Conservation (phyloP, 2,797 vertebrate species). For the Coluber constrictor region DNA sequence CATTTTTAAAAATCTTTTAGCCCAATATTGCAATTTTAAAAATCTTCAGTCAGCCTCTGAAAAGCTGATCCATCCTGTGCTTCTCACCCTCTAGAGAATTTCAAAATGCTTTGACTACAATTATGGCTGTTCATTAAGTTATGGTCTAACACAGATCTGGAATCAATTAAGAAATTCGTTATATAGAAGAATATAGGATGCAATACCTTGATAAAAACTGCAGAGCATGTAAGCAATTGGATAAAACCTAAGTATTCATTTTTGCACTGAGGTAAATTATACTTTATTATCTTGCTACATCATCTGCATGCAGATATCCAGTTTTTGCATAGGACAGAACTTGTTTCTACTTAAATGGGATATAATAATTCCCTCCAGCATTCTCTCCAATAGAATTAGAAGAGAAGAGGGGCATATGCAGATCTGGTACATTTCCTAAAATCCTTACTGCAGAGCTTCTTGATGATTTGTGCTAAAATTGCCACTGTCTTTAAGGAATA, state of each 20-base stretch:
- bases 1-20: constrained; percentile 60
- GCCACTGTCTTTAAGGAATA: not conserved
- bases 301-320: constrained; percentile 61
- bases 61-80: constrained; percentile 64
- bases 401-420: not conserved
- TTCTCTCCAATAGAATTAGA: not conserved
- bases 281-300: constrained; percentile 63
- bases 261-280: constrained; percentile 64
- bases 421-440: not conserved
- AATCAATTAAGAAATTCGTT: constrained; percentile 73
- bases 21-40: constrained; percentile 62
- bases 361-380: constrained; percentile 30
- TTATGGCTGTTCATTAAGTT: constrained; percentile 75
- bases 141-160: constrained; percentile 67
- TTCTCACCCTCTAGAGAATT: constrained; percentile 67
- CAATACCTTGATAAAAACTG: constrained; percentile 70
- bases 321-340: constrained; percentile 46
- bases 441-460: not conserved
- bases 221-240: constrained; percentile 66
- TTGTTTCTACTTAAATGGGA: not conserved
- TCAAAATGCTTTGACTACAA: constrained; percentile 64
- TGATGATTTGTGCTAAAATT: not conserved
- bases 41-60: constrained; percentile 66
- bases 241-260: constrained; percentile 67
- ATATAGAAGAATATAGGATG: constrained; percentile 65